Evolutionary conservation across 2,797 vertebrate species (phyloP), one percentile per base, ranked within the genome.

Genomic region (Octomys mimax): DNA sequence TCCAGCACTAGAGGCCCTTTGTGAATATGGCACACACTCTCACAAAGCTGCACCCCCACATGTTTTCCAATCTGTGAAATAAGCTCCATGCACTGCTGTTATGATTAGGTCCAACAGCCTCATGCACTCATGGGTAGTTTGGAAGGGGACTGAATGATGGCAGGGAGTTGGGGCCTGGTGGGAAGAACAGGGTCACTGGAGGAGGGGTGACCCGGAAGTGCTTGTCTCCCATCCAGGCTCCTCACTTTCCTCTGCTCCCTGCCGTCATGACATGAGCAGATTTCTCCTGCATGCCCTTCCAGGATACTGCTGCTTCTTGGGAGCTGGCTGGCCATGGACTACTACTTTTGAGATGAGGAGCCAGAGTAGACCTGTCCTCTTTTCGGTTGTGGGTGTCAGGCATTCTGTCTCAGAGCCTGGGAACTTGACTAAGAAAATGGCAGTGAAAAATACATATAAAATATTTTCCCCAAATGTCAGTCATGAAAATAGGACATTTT

Each of bases 391-490:
- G 36, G 9, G 42, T 73, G 42, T 75, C 26, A 75, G 6, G 4
- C 42, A 46, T 46, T 75, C 46, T 46, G 24, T 28, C 42, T 42
- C 24, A 28, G 24, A 16, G 73, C 28, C 24, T 75, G 26, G 42
- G 73, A 46, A 75, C 28, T 11, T 75, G 42, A 49, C 13, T 49
- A 46, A 49, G 4, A 96, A 94, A 80, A 49, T 61, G n/a, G 14
- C 89, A 77, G 89, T 89, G 54, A 83, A 93, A 92, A 85, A 19
- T 62, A 75, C 21, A 33, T 22, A 68, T 21, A 18, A 79, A 46
- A n/a, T 33, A 9, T 28, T 82, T 73, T 88, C 90, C 64, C 24
- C 24, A n/a, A 39, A 3, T 46, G 42, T 81, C 39, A 24, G 3
- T 24, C 22, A 87, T 36, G 42, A 11, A 57, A 84, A 68, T 22